Percentiles rank a stretch among this genome's conserved stretches.
Evolutionary conservation across 2,113 vertebrate genomes (phyloP).

Genomic region (Neogale vison): DNA sequence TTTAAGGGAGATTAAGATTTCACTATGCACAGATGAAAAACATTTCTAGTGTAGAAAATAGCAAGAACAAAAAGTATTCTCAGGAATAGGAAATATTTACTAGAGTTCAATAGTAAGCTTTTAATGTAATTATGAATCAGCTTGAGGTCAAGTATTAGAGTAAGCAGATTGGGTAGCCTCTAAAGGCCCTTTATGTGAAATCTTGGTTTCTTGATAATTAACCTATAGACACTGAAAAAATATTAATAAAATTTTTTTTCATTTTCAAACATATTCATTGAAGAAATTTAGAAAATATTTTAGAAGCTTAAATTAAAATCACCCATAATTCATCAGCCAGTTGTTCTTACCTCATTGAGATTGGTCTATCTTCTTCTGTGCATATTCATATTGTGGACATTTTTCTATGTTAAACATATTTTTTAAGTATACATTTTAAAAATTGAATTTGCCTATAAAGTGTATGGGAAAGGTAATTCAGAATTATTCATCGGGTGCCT

Average conservation of each 20-base stretch:
- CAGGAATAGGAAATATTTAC: not conserved
- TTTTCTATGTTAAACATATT: slow-evolving; percentile 32
- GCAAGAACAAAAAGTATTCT: slow-evolving; percentile 12
- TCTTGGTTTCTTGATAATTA: not conserved
- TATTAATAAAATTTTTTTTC: not conserved
- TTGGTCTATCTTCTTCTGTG: not conserved
- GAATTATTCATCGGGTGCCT: not conserved
- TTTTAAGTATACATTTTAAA: not conserved
- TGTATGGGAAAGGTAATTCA: not conserved
- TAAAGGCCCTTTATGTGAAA: not conserved
- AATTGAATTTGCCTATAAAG: not conserved
- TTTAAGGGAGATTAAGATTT: not conserved
- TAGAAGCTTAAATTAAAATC: slow-evolving; percentile 3
- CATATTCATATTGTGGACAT: not conserved
- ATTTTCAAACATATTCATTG: not conserved
- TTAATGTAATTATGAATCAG: not conserved
- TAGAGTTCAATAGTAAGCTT: not conserved
- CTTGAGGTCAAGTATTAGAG: not conserved
- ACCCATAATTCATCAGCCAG: not conserved
- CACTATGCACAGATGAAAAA: slow-evolving; percentile 4
- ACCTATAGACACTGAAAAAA: no score
- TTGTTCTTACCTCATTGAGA: not conserved
- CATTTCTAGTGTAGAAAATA: not conserved
- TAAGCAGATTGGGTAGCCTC: not conserved
- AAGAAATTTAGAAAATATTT: slow-evolving; percentile 37